Conservation (phyloP, 2,888 invertebrate species). For the Dexiosoma caninum region DNA sequence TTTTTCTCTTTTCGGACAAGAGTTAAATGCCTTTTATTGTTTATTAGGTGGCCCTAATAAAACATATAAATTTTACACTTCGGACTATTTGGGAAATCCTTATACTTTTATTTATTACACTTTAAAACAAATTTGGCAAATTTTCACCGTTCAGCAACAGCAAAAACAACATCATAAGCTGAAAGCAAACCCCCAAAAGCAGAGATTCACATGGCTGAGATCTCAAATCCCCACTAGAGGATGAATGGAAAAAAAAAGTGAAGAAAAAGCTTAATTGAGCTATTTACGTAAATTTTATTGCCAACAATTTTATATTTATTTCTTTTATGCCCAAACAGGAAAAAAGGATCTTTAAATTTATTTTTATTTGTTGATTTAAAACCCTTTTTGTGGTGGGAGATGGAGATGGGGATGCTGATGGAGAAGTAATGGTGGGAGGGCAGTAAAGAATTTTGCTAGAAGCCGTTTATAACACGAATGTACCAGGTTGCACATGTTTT, state of each 20-base stretch:
- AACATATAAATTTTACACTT: slow-evolving; percentile 57
- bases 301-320: slow-evolving; percentile 72
- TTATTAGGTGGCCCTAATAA: slow-evolving; percentile 30
- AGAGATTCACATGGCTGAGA: neutral
- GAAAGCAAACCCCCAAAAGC: slow-evolving; percentile 29
- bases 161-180: slow-evolving; percentile 69
- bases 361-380: slow-evolving; percentile 26
- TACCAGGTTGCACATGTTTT: slow-evolving; percentile 48
- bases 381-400: slow-evolving; percentile 1
- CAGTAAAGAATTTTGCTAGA: neutral
- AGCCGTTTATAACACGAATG: neutral
- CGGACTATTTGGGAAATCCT: slow-evolving; percentile 59
- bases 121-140: slow-evolving; percentile 72
- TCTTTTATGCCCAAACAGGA: neutral
- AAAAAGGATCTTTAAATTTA: slow-evolving; percentile 2
- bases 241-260: neutral
- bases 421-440: too few species aligned
- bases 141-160: slow-evolving; percentile 63
- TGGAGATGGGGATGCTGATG: too few species aligned
- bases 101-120: slow-evolving; percentile 61
- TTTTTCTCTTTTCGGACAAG: too few species aligned
- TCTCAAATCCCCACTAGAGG: neutral
- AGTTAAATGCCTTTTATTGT: slow-evolving; percentile 5
- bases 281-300: slow-evolving; percentile 77
- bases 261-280: slow-evolving; percentile 72